Evolutionary conservation across 2,113 vertebrate genomes (phyloP).

Genomic region (Saguinus midas): DNA sequence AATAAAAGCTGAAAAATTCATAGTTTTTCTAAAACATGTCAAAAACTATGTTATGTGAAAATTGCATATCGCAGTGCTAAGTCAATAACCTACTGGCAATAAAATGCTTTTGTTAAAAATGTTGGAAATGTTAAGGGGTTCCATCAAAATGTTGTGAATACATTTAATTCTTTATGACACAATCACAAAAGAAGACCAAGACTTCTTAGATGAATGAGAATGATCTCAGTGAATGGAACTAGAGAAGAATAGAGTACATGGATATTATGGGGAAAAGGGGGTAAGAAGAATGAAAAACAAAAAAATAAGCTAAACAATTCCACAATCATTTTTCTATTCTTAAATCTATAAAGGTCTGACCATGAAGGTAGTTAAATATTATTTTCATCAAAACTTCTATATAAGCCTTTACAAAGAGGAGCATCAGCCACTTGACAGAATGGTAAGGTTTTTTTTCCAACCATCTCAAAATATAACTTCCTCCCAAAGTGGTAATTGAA

Average conservation of each 20-base stretch:
- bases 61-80: not conserved
- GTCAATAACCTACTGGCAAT: not conserved
- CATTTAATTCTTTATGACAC: not conserved
- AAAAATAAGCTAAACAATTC: not conserved
- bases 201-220: not conserved
- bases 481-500: constrained; percentile 20
- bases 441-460: not conserved
- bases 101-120: constrained; percentile 29
- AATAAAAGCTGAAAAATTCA: not conserved
- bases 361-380: not conserved
- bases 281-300: not conserved
- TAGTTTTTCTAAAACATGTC: not conserved
- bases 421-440: not conserved
- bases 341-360: not conserved
- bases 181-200: not conserved
- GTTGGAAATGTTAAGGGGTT: not conserved
- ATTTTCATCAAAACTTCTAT: not conserved
- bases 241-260: not conserved
- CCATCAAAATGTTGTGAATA: not conserved
- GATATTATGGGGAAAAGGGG: not conserved
- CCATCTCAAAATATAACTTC: not conserved
- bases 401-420: not conserved
- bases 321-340: not conserved
- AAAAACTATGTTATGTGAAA: constrained; percentile 36
- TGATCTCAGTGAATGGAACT: not conserved